phyloP scores from a whole-genome alignment of 2,797 vertebrate species.

The Halcyon badia region DNA sequence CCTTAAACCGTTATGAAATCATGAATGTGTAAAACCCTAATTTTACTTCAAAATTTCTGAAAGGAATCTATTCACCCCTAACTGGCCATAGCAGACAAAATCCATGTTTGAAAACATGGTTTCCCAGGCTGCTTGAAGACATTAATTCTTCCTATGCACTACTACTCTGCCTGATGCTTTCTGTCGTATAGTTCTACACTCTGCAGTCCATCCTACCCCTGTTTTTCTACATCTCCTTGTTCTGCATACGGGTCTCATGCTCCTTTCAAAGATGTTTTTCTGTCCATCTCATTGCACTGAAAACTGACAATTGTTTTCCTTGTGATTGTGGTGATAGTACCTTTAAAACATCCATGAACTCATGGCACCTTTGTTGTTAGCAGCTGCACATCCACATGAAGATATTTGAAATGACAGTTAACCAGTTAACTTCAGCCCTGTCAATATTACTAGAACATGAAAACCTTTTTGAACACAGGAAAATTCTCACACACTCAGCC shows the following conservation, averaged over 20 bases:
- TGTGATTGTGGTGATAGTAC: background rate
- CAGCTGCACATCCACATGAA: background rate
- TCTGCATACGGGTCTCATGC: background rate
- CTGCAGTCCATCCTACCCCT: background rate
- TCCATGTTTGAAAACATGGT: background rate
- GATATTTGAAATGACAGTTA: background rate
- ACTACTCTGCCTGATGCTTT: rapidly evolving
- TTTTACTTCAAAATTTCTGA: background rate
- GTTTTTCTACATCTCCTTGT: background rate
- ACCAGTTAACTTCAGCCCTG: background rate
- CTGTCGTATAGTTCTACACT: background rate
- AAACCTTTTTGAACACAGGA: background rate
- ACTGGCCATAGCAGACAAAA: background rate
- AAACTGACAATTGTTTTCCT: background rate
- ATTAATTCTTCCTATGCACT: rapidly evolving
- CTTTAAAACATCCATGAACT: background rate
- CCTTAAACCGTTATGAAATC: background rate
- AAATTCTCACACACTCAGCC: background rate
- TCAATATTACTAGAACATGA: background rate
- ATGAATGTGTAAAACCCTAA: background rate
- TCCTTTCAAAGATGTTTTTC: background rate
- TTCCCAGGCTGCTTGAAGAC: background rate
- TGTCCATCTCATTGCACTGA: background rate
- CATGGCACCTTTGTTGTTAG: background rate
- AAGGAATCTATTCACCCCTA: background rate